A percentile compares a stretch with the other conserved stretches of the same genome.
Evolutionary conservation across 1,140 invertebrate genomes (phyloP).

Genomic region (Hylaeus anthracinus): DNA sequence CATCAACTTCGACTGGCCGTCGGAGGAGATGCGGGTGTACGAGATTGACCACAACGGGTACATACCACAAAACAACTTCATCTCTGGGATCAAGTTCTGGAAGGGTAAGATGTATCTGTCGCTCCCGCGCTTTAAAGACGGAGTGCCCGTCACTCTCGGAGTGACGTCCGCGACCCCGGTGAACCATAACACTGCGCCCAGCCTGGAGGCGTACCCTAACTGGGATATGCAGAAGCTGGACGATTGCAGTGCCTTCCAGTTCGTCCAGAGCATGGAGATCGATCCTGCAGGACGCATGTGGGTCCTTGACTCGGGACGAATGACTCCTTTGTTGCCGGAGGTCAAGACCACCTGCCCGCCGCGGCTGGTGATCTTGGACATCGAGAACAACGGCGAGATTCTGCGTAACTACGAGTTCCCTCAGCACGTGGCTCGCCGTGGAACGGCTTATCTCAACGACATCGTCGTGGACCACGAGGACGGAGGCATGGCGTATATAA

Average conservation of each 20-base stretch:
- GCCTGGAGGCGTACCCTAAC: conserved; percentile 84
- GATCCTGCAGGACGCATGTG: conserved; percentile 86
- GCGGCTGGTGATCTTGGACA: conserved; percentile 85
- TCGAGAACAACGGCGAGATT: conserved; percentile 82
- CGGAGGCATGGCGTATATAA: conserved; percentile 86
- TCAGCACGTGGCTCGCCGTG: conserved; percentile 77
- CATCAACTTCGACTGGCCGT: conserved; percentile 74
- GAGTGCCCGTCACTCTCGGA: conserved; percentile 85
- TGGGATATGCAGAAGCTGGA: conserved; percentile 85
- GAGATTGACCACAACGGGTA: conserved; percentile 81
- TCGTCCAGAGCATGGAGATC: conserved; percentile 87
- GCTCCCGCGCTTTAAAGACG: conserved; percentile 84
- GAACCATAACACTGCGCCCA: conserved; percentile 82
- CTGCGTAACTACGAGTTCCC: conserved; percentile 83
- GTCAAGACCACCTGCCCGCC: conserved; percentile 82
- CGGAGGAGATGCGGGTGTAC: conserved; percentile 73
- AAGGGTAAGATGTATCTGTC: conserved; percentile 84
- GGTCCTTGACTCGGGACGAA: conserved; percentile 85
- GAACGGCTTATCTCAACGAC: conserved; percentile 84
- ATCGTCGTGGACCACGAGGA: conserved; percentile 86
- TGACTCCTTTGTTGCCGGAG: conserved; percentile 78
- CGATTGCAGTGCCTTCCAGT: conserved; percentile 84
- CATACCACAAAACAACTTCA: conserved; percentile 83
- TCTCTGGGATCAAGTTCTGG: conserved; percentile 84
- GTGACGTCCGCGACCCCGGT: conserved; percentile 79